Evolutionary conservation across 2,888 invertebrate species (phyloP).

Genomic region (Limnephilus rhombicus): DNA sequence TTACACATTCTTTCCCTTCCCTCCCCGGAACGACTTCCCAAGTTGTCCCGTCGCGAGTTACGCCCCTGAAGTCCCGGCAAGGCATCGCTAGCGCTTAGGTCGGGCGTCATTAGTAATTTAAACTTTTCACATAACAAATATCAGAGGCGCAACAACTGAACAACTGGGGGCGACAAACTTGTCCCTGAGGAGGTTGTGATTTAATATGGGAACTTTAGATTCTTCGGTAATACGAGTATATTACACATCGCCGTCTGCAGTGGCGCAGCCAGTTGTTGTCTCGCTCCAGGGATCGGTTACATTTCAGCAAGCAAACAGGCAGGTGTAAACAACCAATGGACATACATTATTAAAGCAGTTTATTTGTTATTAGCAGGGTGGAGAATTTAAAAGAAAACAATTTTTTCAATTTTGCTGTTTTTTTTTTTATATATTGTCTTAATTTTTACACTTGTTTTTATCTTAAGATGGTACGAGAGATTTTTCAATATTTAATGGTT

Average conservation of each 20-base stretch:
- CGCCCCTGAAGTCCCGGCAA: slow-evolving; percentile 9
- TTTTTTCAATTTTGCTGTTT: too few species aligned
- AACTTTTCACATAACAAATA: slow-evolving; percentile 58
- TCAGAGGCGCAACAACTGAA: slow-evolving; percentile 43
- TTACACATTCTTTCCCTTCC: slow-evolving; percentile 17
- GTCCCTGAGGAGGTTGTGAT: slow-evolving; percentile 18
- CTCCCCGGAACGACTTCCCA: background rate
- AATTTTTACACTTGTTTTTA: too few species aligned
- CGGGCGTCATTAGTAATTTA: slow-evolving; percentile 54
- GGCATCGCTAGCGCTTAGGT: background rate
- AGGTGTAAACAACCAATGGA: too few species aligned
- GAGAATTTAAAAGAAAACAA: too few species aligned
- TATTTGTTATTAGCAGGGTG: too few species aligned
- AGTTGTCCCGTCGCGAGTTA: background rate
- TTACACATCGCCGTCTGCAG: slow-evolving; percentile 17
- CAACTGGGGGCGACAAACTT: slow-evolving; percentile 44
- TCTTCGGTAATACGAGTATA: background rate
- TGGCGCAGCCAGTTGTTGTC: background rate
- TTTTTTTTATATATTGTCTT: too few species aligned
- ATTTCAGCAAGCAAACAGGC: background rate
- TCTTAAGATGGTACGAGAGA: too few species aligned
- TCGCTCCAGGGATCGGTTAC: background rate
- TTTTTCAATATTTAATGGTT: too few species aligned
- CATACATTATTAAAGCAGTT: too few species aligned
- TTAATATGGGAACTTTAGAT: slow-evolving; percentile 25